Conservation (phyloP, 2,797 vertebrate species). For the Rhyacichthys aspro region DNA sequence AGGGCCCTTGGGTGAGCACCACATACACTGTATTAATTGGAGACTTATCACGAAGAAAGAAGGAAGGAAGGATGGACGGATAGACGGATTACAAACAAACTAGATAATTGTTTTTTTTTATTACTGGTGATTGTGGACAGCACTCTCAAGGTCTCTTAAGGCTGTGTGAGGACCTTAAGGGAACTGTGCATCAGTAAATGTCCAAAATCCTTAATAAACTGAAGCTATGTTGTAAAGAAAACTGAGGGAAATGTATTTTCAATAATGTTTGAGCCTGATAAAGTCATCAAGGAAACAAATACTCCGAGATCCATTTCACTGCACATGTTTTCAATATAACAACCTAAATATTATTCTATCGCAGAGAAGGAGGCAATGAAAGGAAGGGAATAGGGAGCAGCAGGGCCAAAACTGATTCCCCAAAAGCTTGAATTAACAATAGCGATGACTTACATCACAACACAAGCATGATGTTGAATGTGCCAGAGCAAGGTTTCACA, state of each 20-base stretch:
- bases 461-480: conserved; percentile 1
- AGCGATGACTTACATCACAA: conserved; percentile 13
- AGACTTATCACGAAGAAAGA: conserved; percentile 28
- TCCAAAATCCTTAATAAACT: no score
- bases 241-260: no score
- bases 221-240: no score
- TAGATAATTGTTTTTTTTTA: no score
- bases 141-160: no score
- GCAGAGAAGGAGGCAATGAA: neutral
- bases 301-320: no score
- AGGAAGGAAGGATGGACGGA: neutral
- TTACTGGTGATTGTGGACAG: no score
- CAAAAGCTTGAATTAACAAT: conserved; percentile 18
- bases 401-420: neutral
- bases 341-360: neutral
- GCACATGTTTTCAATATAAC: no score
- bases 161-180: no score
- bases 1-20: conserved; percentile 29
- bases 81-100: conserved; percentile 1
- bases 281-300: no score
- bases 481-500: conserved; percentile 28
- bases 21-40: conserved; percentile 39
- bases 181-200: no score
- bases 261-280: no score
- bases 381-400: neutral